Percentiles rank a stretch among this genome's conserved stretches.
phyloP scores from a whole-genome alignment of 1,140 invertebrate species.

The Pseudomyrmex flavicornis region DNA sequence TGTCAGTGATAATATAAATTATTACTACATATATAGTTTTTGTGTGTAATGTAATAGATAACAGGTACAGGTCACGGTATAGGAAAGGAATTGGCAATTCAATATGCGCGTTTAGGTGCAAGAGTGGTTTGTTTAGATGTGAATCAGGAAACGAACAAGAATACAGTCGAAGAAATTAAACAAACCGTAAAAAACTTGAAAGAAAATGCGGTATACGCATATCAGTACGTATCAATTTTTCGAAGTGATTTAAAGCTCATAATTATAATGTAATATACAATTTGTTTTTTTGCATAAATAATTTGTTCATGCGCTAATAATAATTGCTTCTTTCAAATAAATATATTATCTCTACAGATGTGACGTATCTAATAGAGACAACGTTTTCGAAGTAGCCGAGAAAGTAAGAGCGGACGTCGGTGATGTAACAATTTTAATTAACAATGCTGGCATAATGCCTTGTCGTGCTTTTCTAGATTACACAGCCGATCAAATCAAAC shows the following conservation, averaged over 20 bases:
- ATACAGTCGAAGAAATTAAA: slow-evolving; percentile 88
- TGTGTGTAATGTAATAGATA: slow-evolving; percentile 86
- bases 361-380: slow-evolving; percentile 88
- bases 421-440: slow-evolving; percentile 90
- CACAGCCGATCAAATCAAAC: slow-evolving; percentile 88
- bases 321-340: too few species aligned
- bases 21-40: not conserved
- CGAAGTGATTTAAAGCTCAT: not conserved
- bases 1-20: not conserved
- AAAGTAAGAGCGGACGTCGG: slow-evolving; percentile 88
- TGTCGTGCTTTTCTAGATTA: slow-evolving; percentile 89
- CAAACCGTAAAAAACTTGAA: slow-evolving; percentile 78
- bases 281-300: not conserved
- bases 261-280: not conserved
- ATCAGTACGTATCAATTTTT: slow-evolving; percentile 80
- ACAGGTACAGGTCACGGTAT: slow-evolving; percentile 97
- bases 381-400: slow-evolving; percentile 86
- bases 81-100: slow-evolving; percentile 92
- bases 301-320: not conserved
- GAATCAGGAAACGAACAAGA: slow-evolving; percentile 88
- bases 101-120: slow-evolving; percentile 91
- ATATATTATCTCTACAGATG: slow-evolving; percentile 84
- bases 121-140: slow-evolving; percentile 95
- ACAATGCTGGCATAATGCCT: slow-evolving; percentile 96
- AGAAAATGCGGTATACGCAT: slow-evolving; percentile 80